phyloP scores from a whole-genome alignment of 2,113 vertebrate species.

The Cricetomys ansorgei region DNA sequence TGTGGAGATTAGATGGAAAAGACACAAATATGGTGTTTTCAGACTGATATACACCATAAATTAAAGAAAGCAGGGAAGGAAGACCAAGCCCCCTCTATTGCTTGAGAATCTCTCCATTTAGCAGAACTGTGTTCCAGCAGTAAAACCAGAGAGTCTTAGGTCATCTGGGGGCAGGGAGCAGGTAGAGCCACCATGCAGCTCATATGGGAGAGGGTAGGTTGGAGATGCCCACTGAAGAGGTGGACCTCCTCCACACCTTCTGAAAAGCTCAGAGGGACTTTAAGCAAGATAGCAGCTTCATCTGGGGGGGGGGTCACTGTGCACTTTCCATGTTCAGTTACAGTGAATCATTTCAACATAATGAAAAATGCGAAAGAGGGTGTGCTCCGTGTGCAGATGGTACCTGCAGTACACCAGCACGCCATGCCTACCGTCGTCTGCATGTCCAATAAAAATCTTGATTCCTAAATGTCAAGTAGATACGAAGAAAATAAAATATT shows the following conservation, averaged over 20 bases:
- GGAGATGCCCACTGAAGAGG: neutral
- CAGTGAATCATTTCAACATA: conserved; percentile 4
- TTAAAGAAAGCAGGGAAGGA: neutral
- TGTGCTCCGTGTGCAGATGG: neutral
- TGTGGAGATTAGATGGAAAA: neutral
- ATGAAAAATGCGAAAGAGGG: neutral
- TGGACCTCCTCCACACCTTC: neutral
- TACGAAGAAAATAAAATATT: neutral
- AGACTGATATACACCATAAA: neutral
- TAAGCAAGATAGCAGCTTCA: neutral
- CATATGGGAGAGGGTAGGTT: accelerated
- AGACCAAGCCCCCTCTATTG: neutral
- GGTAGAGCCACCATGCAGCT: accelerated
- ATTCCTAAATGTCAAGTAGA: neutral
- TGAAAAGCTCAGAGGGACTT: neutral
- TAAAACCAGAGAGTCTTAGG: neutral
- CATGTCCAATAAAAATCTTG: neutral
- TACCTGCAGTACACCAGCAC: neutral
- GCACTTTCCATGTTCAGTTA: neutral
- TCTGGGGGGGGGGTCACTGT: neutral
- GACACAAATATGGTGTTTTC: neutral
- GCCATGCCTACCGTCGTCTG: neutral
- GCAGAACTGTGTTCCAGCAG: neutral
- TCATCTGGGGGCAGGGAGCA: neutral
- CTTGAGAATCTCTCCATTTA: neutral